Evolutionary conservation across 1,140 invertebrate species (phyloP).

Genomic region (Hypsibius dujardini): DNA sequence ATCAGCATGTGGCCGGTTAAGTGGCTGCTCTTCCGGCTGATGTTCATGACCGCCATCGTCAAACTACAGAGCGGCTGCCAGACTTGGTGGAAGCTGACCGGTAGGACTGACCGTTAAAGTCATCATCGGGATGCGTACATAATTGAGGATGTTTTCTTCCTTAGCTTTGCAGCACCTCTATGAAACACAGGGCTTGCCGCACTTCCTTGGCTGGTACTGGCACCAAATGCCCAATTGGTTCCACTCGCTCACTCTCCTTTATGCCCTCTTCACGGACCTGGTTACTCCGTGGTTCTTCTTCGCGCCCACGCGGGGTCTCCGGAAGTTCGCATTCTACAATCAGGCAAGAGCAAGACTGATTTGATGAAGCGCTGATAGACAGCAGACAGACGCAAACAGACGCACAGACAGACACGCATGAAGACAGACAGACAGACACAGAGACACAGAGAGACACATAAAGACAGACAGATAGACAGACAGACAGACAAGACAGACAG

Average conservation of each 20-base stretch:
- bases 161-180: conserved; percentile 55
- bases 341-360: conserved; percentile 40
- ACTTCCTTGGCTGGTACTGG: conserved; percentile 47
- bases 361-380: no score
- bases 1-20: conserved; percentile 51
- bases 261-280: conserved; percentile 48
- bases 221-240: conserved; percentile 50
- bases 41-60: conserved; percentile 55
- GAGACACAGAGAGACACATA: no score
- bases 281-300: conserved; percentile 58
- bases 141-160: conserved; percentile 15
- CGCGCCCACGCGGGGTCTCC: conserved; percentile 46
- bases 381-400: no score
- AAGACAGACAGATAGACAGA: no score
- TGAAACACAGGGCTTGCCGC: conserved; percentile 54
- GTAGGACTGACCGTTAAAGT: conserved; percentile 33
- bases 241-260: conserved; percentile 44
- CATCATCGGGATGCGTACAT: conserved; percentile 18
- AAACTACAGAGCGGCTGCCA: conserved; percentile 58
- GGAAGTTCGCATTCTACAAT: conserved; percentile 45
- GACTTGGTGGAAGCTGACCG: conserved; percentile 60
- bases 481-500: no score
- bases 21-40: conserved; percentile 58
- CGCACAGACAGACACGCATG: no score
- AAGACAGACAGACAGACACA: no score